Conservation (phyloP, 2,113 vertebrate species). For the Poicephalus meyeri region DNA sequence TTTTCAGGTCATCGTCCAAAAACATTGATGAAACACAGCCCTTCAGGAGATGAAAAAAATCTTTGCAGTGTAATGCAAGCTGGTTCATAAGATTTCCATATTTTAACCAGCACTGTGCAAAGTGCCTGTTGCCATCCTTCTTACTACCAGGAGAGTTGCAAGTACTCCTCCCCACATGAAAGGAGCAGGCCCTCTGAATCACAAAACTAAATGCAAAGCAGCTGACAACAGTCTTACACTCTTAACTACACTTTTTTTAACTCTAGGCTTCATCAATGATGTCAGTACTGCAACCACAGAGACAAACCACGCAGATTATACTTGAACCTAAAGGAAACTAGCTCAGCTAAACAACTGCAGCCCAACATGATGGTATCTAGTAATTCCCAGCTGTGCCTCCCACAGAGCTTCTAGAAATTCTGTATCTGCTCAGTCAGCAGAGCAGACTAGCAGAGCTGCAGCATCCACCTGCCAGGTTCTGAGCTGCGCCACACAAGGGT, state of each 20-base stretch:
- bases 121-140: background rate
- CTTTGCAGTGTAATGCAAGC: background rate
- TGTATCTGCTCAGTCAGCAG: background rate
- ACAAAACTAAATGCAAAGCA: background rate
- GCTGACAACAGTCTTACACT: background rate
- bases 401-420: background rate
- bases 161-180: background rate
- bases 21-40: constrained; percentile 27
- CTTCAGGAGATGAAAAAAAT: constrained; percentile 29
- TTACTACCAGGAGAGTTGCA: background rate
- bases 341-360: background rate
- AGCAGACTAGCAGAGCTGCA: background rate
- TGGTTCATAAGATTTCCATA: background rate
- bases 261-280: background rate
- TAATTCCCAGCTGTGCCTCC: background rate
- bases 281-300: background rate
- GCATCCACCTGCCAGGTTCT: background rate
- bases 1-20: constrained; percentile 57
- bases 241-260: background rate
- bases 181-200: background rate
- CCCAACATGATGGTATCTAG: background rate
- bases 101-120: background rate
- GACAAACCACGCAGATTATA: background rate
- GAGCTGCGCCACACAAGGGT: accelerated
- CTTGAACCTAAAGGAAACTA: background rate